Conservation (phyloP, 1,140 invertebrate genomes). For the Eurytemora carolleeae region DNA sequence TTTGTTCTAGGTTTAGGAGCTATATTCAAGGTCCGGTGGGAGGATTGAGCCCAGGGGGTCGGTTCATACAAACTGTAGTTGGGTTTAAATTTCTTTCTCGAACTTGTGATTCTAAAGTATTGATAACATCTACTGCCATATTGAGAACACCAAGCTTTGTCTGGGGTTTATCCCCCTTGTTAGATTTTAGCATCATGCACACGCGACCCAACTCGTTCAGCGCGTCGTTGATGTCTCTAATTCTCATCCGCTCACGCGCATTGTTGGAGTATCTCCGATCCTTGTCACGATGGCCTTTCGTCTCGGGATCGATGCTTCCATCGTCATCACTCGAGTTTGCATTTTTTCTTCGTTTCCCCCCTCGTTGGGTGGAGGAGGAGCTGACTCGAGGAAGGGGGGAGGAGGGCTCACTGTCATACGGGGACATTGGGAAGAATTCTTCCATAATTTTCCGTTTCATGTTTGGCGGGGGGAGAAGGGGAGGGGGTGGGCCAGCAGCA, state of each 20-base stretch:
- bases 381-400: background rate
- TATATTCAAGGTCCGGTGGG: no score
- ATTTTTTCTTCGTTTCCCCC: no score
- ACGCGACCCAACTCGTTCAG: slow-evolving; percentile 82
- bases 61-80: slow-evolving; percentile 59
- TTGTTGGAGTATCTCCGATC: slow-evolving; percentile 92
- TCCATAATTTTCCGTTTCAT: no score
- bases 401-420: no score
- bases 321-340: no score
- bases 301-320: background rate
- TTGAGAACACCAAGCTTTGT: slow-evolving; percentile 83
- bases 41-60: no score
- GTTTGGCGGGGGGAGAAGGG: background rate
- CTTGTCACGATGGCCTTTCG: slow-evolving; percentile 46
- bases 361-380: no score
- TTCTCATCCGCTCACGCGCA: slow-evolving; percentile 86
- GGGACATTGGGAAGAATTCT: no score
- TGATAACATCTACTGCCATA: slow-evolving; percentile 91
- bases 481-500: background rate
- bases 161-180: slow-evolving; percentile 55
- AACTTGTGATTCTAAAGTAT: slow-evolving; percentile 84
- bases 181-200: slow-evolving; percentile 75
- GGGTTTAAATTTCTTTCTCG: slow-evolving; percentile 91
- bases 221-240: slow-evolving; percentile 87
- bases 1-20: no score